Base-by-base conservation (phyloP, 2,888 invertebrate genomes). In the Pandemis corylana region DNA sequence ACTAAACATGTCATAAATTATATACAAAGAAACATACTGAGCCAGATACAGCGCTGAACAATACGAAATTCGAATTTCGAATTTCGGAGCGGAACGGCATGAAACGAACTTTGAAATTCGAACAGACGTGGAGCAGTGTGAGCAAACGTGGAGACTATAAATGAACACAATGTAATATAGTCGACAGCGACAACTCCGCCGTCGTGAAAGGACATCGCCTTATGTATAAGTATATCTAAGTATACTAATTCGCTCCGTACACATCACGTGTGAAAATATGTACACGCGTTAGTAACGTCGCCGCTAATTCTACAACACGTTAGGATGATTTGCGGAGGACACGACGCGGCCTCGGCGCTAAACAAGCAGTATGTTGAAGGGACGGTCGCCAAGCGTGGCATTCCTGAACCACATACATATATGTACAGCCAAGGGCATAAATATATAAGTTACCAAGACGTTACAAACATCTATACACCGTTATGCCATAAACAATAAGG, bases 171-270 rank as follows among this genome's bases (percentile, higher is more conserved):
- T 36, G 28, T 36, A 36, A 36, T 36, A 36, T 36, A 36, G 28
- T 36, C 28, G 28, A 36, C 28, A 4, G 28, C 28, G 28, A 36
- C 28, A 36, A 36, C 28, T 36, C 28, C 62, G 41, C 62, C 62
- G 15, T 28, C 44, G 64, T 46, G 64, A n/a, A 65, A 49, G 49
- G 65, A 65, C 65, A 49, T 49, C 28, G 49, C 65, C 49, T 49
- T 49, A 49, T 46, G 20, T 20, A 13, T 20, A 36, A 36, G 28
- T 36, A 36, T 36, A 36, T 4, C 28, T 36, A 4, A 36, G 46
- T 2, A 46, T 20, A 28, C 64, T 65, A 65, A 65, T 49, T 49
- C 49, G 6, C 49, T 28, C 49, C 13, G 49, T 13, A 65, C n/a
- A 65, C 65, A 65, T 5, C 13, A 65, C 10, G 49, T 65, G 65